A percentile compares a stretch with the other conserved stretches of the same genome.
These are phyloP conservation scores for Bostrychus sinensis DNA, from an alignment of 2,113 vertebrate species.

Conservation along the genomic window DNA sequence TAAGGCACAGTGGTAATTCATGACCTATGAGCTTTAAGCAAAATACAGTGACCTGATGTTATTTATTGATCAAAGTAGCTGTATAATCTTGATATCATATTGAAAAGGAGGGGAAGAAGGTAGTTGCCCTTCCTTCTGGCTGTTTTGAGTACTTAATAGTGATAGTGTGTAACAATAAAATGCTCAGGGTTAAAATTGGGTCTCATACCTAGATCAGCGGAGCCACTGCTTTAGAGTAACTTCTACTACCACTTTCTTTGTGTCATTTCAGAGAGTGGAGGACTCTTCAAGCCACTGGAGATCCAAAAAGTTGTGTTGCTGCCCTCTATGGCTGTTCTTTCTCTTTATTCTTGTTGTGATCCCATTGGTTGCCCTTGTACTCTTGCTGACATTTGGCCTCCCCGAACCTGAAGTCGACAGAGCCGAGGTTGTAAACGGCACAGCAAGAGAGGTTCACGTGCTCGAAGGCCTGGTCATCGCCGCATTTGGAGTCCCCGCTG, in stretches of 20 bases:
- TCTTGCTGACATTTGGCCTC: constrained; percentile 57
- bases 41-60: too few relatives aligned
- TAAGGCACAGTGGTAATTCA: too few relatives aligned
- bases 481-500: constrained; percentile 81
- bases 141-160: too few relatives aligned
- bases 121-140: too few relatives aligned
- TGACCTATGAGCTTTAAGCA: too few relatives aligned
- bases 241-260: not conserved
- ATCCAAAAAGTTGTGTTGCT: constrained; percentile 78
- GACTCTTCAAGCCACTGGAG: constrained; percentile 75
- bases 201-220: too few relatives aligned
- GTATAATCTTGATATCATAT: too few relatives aligned
- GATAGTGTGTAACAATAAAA: too few relatives aligned
- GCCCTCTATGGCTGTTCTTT: constrained; percentile 72
- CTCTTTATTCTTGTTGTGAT: constrained; percentile 63
- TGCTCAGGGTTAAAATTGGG: too few relatives aligned
- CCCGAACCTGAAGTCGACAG: constrained; percentile 24
- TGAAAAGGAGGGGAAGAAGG: too few relatives aligned
- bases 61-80: too few relatives aligned
- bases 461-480: constrained; percentile 76
- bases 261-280: constrained; percentile 34
- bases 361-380: constrained; percentile 46
- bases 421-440: not conserved
- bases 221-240: too few relatives aligned
- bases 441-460: constrained; percentile 23